Percentiles rank a stretch among this genome's conserved stretches.
Conservation (phyloP, 2,888 invertebrate genomes). For the Cerceris rybyensis region DNA sequence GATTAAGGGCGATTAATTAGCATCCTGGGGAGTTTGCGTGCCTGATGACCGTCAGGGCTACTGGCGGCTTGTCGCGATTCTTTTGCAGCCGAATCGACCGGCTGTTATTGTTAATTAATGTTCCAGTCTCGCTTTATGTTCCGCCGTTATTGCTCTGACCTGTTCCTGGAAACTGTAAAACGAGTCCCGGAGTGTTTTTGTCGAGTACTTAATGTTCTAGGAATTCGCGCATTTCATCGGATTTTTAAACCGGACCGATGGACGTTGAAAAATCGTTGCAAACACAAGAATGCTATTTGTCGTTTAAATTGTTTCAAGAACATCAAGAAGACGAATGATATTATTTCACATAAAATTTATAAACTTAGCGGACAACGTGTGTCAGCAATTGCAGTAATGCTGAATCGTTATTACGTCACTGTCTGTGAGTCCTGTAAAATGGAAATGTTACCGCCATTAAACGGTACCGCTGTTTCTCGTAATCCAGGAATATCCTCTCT, state of each 20-base stretch:
- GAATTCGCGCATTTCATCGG: no score
- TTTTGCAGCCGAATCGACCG: constrained; percentile 62
- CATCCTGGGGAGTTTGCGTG: constrained; percentile 64
- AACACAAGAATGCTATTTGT: no score
- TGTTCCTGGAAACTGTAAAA: constrained; percentile 20
- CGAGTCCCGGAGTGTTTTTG: constrained; percentile 7
- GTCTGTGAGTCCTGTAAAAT: constrained; percentile 54
- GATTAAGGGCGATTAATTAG: constrained; percentile 69
- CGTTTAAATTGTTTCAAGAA: no score
- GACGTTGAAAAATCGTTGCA: no score
- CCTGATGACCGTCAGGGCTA: constrained; percentile 63
- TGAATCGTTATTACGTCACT: constrained; percentile 64
- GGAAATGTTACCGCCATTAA: constrained; percentile 60
- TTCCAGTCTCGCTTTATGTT: constrained; percentile 60
- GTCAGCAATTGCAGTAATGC: constrained; percentile 26
- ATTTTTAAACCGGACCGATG: no score
- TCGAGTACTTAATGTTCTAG: no score
- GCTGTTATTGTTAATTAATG: constrained; percentile 75
- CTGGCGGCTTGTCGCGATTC: constrained; percentile 57
- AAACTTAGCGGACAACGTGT: constrained; percentile 5
- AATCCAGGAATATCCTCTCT: constrained; percentile 54
- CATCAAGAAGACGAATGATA: no score
- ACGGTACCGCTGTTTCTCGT: constrained; percentile 59
- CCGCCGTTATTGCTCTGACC: constrained; percentile 18
- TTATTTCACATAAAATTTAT: not conserved